These are phyloP conservation scores for Bradypodion ventrale DNA, from an alignment of 2,797 vertebrate species.

Conservation along the genomic window DNA sequence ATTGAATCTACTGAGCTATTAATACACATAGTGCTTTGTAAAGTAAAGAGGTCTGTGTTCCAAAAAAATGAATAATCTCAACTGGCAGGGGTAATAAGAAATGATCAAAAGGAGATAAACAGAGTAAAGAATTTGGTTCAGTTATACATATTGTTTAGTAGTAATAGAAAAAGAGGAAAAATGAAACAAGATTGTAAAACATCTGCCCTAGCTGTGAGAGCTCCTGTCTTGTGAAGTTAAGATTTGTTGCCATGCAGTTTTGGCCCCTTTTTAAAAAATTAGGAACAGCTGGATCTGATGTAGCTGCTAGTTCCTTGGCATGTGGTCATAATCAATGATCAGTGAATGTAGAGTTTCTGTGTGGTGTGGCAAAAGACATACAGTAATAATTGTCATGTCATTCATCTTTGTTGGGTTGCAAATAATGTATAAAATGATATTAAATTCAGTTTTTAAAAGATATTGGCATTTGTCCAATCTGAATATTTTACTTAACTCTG, in stretches of 20 bases:
- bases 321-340: neutral
- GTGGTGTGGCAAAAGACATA: neutral
- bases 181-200: neutral
- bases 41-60: neutral
- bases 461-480: neutral
- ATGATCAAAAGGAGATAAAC: neutral
- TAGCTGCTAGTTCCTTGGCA: neutral
- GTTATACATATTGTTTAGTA: neutral
- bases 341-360: neutral
- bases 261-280: neutral
- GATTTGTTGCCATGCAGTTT: neutral
- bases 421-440: neutral
- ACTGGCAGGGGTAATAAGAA: neutral
- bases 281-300: neutral
- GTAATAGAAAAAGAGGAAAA: neutral
- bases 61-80: neutral
- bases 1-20: neutral
- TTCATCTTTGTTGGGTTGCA: neutral
- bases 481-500: neutral
- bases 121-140: neutral
- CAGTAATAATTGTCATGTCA: neutral
- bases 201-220: neutral
- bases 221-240: neutral
- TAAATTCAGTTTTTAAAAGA: neutral
- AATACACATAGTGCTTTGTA: neutral